These are phyloP conservation scores for Dolichomitus sp. DNA, from an alignment of 2,888 invertebrate species.

Conservation along the genomic window DNA sequence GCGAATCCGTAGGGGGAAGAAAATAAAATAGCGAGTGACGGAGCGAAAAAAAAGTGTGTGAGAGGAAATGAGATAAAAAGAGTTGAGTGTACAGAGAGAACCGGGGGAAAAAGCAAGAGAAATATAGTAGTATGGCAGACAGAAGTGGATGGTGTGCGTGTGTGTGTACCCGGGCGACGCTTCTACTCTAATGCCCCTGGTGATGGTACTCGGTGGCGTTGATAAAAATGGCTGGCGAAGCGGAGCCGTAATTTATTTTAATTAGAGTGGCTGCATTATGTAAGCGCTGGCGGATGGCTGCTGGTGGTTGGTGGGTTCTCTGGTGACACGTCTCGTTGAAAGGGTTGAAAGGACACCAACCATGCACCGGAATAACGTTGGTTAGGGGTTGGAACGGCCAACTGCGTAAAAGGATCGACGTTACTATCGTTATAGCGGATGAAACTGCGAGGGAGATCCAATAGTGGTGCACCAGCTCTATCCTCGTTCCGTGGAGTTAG, in stretches of 20 bases:
- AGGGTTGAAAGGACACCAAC: constrained; percentile 79
- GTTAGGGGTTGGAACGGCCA: constrained; percentile 1
- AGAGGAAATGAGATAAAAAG: constrained; percentile 65
- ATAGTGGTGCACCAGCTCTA: neutral
- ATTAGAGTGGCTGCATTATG: constrained; percentile 85
- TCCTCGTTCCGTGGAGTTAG: constrained; percentile 9
- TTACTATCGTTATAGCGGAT: neutral
- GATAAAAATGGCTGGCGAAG: constrained; percentile 75
- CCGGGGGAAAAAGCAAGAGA: constrained; percentile 58
- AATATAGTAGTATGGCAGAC: constrained; percentile 58
- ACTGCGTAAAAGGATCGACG: constrained; percentile 19
- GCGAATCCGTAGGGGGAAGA: constrained; percentile 37
- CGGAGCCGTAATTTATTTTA: constrained; percentile 85
- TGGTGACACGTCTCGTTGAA: constrained; percentile 78
- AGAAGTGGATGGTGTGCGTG: constrained; percentile 54
- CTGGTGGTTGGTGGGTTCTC: constrained; percentile 38
- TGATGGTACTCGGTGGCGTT: constrained; percentile 46
- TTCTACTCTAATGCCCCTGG: constrained; percentile 47
- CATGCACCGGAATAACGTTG: constrained; percentile 12
- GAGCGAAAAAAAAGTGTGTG: constrained; percentile 32
- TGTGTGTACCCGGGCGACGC: constrained; percentile 33
- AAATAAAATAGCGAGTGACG: constrained; percentile 64
- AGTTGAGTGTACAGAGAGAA: constrained; percentile 70
- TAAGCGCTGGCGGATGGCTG: constrained; percentile 74
- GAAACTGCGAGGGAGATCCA: neutral